A percentile compares a stretch with the other conserved stretches of the same genome.
Conservation (phyloP, 2,888 invertebrate genomes). For the Drosophila macrospina region DNA sequence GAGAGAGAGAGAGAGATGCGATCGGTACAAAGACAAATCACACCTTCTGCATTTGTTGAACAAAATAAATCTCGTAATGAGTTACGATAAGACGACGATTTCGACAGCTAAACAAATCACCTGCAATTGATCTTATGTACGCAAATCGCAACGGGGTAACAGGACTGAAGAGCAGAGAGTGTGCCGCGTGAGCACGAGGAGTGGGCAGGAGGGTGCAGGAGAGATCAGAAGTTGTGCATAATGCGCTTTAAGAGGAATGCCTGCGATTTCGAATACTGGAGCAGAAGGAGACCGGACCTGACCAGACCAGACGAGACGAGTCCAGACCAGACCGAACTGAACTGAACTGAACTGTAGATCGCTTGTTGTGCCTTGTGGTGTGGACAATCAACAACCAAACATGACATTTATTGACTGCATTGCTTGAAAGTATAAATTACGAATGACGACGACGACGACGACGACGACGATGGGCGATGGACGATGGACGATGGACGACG, state of each 20-base stretch:
- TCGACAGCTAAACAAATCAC: constrained; percentile 86
- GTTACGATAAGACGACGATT: constrained; percentile 86
- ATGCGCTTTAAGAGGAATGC: constrained; percentile 76
- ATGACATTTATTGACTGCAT: constrained; percentile 84
- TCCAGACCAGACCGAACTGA: background rate
- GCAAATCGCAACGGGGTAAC: constrained; percentile 65
- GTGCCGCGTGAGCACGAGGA: no score
- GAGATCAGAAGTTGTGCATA: constrained; percentile 48
- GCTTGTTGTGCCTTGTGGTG: constrained; percentile 50
- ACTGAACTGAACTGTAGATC: constrained; percentile 10
- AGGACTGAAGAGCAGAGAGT: background rate
- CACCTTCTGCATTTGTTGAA: constrained; percentile 85
- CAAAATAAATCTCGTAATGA: constrained; percentile 86
- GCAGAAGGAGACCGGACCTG: constrained; percentile 44
- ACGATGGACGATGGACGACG: constrained; percentile 34
- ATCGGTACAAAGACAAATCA: constrained; percentile 85
- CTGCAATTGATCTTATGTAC: constrained; percentile 85
- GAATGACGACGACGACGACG: constrained; percentile 17
- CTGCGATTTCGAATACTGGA: constrained; percentile 80
- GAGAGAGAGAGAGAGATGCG: constrained; percentile 23
- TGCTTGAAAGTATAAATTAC: constrained; percentile 79
- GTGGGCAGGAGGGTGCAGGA: constrained; percentile 19
- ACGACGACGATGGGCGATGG: constrained; percentile 8
- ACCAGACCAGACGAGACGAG: background rate
- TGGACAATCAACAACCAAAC: constrained; percentile 80